Percentiles rank a stretch among this genome's conserved stretches.
phyloP scores from a whole-genome alignment of 2,113 vertebrate species.

The Speoplatyrhinus poulsoni region DNA sequence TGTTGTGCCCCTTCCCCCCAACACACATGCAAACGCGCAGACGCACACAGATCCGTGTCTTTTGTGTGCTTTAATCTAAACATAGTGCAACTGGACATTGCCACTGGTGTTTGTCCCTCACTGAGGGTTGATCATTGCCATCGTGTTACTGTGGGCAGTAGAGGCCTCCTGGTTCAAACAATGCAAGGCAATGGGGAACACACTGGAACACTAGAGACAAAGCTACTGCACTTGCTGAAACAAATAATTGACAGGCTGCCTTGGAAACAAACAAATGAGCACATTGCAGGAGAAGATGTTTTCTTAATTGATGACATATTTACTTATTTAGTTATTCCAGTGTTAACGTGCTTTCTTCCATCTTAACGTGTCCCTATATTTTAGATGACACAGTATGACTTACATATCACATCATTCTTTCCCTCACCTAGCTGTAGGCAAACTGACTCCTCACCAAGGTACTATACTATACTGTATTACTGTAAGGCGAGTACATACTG shows the following conservation, averaged over 20 bases:
- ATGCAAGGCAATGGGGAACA: slow-evolving; percentile 28
- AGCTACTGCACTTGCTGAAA: slow-evolving; percentile 21
- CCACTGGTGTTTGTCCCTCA: slow-evolving; percentile 3
- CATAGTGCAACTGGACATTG: neutral
- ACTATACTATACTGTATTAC: neutral
- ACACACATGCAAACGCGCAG: too few relatives aligned
- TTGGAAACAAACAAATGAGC: slow-evolving; percentile 33
- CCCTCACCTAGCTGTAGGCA: neutral
- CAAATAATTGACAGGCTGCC: slow-evolving; percentile 49
- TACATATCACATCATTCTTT: slow-evolving; percentile 17
- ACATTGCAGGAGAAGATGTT: neutral
- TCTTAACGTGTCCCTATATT: neutral
- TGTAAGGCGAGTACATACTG: too few relatives aligned
- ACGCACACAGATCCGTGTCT: neutral
- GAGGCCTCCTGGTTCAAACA: slow-evolving; percentile 28
- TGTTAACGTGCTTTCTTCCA: neutral
- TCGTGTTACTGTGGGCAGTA: slow-evolving; percentile 27
- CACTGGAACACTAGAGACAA: slow-evolving; percentile 16
- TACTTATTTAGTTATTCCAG: neutral
- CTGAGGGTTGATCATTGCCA: slow-evolving; percentile 47
- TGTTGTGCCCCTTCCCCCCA: too few relatives aligned
- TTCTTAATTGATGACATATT: neutral
- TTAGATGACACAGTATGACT: slow-evolving; percentile 1
- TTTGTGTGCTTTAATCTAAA: too few relatives aligned
- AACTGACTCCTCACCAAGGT: neutral